Evolutionary conservation across 1,140 invertebrate species (phyloP).

Genomic region (Drosophila serrata): DNA sequence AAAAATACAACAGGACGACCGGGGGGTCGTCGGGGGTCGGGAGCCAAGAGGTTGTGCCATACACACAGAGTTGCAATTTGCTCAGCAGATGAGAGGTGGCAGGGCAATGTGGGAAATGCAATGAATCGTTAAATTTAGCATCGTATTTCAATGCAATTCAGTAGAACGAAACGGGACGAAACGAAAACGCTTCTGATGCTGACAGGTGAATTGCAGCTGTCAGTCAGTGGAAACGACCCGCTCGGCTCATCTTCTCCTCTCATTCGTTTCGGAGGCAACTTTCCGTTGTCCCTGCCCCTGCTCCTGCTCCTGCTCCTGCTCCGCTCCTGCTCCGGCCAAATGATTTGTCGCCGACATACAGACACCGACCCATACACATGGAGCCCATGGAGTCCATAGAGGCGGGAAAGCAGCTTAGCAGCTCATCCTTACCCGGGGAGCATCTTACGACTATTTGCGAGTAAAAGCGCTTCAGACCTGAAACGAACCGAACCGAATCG

Average conservation of each 20-base stretch:
- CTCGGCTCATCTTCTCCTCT: constrained; percentile 34
- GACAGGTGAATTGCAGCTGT: constrained; percentile 82
- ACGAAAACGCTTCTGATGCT: constrained; percentile 64
- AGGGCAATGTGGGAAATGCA: constrained; percentile 70
- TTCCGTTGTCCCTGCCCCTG: constrained; percentile 9
- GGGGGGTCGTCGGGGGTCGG: too few relatives aligned
- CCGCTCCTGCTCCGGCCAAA: constrained; percentile 46
- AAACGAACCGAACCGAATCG: constrained; percentile 20
- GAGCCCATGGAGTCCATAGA: constrained; percentile 21
- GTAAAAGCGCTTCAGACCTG: constrained; percentile 18
- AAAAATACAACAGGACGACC: constrained; percentile 73
- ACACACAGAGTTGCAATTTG: constrained; percentile 76
- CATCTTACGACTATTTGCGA: constrained; percentile 45
- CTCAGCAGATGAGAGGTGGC: constrained; percentile 27
- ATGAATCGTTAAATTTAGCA: constrained; percentile 84
- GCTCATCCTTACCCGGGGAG: constrained; percentile 30
- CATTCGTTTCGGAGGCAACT: constrained; percentile 12
- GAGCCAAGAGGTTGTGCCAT: constrained; percentile 18
- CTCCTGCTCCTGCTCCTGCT: constrained; percentile 11
- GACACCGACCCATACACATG: constrained; percentile 15
- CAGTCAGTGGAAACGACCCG: constrained; percentile 51
- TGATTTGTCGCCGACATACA: constrained; percentile 48
- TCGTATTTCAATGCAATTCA: constrained; percentile 83
- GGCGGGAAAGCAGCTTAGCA: constrained; percentile 56
- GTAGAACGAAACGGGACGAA: constrained; percentile 64